Percentiles rank a stretch among this genome's conserved stretches.
Evolutionary conservation across 92 coral and sea anemone genomes (phyloP).

Genomic region (Isaurus tuberculatus): DNA sequence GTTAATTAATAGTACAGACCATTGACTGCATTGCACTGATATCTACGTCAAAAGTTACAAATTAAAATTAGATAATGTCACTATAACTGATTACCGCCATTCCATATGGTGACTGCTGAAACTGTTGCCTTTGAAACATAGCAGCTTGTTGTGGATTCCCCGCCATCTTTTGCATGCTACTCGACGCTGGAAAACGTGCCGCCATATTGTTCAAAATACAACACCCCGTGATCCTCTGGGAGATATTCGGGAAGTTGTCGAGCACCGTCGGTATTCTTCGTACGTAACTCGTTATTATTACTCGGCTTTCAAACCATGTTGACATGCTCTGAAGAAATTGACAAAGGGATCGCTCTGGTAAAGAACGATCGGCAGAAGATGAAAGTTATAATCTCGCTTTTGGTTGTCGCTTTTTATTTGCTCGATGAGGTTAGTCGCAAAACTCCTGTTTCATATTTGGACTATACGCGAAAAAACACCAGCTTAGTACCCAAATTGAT

Average conservation of each 20-base stretch:
- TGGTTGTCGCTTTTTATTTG: constrained; percentile 2
- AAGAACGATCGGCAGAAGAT: not conserved
- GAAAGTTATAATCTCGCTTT: not conserved
- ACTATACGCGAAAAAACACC: too few relatives aligned
- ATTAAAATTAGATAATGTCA: not conserved
- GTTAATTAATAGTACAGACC: too few relatives aligned
- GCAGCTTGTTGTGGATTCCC: constrained; percentile 87
- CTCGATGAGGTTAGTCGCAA: constrained; percentile 6
- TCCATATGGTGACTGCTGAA: constrained; percentile 84
- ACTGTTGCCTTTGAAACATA: constrained; percentile 87
- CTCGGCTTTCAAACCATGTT: not conserved
- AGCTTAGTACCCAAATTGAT: not conserved
- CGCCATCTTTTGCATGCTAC: constrained; percentile 93
- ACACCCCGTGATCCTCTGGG: constrained; percentile 68
- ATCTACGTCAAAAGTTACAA: too few relatives aligned
- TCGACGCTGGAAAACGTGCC: constrained; percentile 93
- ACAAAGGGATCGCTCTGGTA: not conserved
- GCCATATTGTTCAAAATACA: constrained; percentile 83
- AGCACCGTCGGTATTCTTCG: constrained; percentile 29
- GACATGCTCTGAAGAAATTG: not conserved
- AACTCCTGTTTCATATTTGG: not conserved
- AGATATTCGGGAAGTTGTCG: constrained; percentile 11
- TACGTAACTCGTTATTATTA: not conserved
- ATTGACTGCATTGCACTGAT: too few relatives aligned
- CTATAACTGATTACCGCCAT: constrained; percentile 79